Conservation (phyloP, 2,888 invertebrate genomes). For the Microctonus hyperodae region DNA sequence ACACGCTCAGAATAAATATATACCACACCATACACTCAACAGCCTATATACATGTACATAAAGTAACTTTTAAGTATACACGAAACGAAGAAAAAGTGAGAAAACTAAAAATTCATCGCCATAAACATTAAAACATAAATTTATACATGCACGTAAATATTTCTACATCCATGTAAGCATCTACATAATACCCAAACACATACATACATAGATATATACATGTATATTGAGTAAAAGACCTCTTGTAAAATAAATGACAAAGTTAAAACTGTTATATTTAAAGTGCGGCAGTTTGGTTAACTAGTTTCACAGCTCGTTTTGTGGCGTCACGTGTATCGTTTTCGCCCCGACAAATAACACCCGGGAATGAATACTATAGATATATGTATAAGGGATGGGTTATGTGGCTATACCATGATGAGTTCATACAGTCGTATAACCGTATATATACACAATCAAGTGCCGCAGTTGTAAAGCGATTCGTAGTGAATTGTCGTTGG, state of each 20-base stretch:
- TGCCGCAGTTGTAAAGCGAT: conserved; percentile 61
- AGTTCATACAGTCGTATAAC: conserved; percentile 30
- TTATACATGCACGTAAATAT: background rate
- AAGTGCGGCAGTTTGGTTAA: conserved; percentile 62
- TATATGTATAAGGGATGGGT: background rate
- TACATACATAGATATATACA: background rate
- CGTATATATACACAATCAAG: conserved; percentile 42
- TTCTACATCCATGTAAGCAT: too few relatives aligned
- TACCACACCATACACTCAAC: background rate
- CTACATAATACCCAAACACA: background rate
- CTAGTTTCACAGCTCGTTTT: conserved; percentile 52
- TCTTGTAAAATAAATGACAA: conserved; percentile 35
- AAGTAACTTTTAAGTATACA: background rate
- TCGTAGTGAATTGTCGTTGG: conserved; percentile 55
- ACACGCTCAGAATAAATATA: conserved; percentile 8
- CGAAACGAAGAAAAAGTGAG: background rate
- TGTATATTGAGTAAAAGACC: too few relatives aligned
- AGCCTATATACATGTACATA: background rate
- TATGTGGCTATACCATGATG: conserved; percentile 19
- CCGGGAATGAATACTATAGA: background rate
- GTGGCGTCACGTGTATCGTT: conserved; percentile 16
- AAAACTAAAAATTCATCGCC: background rate
- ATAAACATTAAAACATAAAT: background rate
- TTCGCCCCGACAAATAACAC: background rate
- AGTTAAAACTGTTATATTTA: conserved; percentile 59